Base-by-base conservation (phyloP, 2,888 invertebrate species). In the Acleris holmiana region DNA sequence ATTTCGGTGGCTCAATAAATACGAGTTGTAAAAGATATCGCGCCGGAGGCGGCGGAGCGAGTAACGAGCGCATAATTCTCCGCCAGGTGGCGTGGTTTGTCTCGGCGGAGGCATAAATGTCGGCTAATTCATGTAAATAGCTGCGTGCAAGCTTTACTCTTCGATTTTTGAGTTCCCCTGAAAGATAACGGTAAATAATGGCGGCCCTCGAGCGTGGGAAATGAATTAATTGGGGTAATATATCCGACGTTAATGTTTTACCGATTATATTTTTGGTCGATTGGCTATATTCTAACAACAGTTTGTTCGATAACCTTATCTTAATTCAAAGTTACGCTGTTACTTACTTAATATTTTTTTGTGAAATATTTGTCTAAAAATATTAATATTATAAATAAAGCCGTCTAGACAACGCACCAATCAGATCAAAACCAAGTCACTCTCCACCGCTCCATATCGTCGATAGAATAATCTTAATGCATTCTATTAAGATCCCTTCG, bases 41-140 rank as follows among this genome's bases (percentile, higher is more conserved):
- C 60, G 75, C 77, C 76, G 76, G 68, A 81, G 80, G 86, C 88
- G 82, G 74, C 73, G 78, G 83, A 88, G 88, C 89, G 89, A 75
- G 84, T 86, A 91, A 91, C 88, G 91, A 88, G 86, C 86, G 86
- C 80, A 88, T 90, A 91, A 91, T 84, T 90, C 86, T 81, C 80
- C 76, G 74, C 85, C 89, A 88, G 90, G 89, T 89, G 89, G 84
- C 85, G 82, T 77, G 89, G 87, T 83, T 82, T 87, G 88, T 89
- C 90, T 89, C 89, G 77, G 73, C 83, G 85, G 86, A 81, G 83
- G 82, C 86, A 89, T 91, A 86, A 91, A 89, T 86, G 90, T 88
- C 90, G 83, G 77, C 86, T 90, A 89, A 91, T 90, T 91, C 88
- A 87, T 86, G 88, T 87, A 89, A 91, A 89, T 91, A 89, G 89